Evolutionary conservation across 2,888 invertebrate genomes (phyloP), one percentile per base, ranked within the genome.

Genomic region (Punctoribates punctum): DNA sequence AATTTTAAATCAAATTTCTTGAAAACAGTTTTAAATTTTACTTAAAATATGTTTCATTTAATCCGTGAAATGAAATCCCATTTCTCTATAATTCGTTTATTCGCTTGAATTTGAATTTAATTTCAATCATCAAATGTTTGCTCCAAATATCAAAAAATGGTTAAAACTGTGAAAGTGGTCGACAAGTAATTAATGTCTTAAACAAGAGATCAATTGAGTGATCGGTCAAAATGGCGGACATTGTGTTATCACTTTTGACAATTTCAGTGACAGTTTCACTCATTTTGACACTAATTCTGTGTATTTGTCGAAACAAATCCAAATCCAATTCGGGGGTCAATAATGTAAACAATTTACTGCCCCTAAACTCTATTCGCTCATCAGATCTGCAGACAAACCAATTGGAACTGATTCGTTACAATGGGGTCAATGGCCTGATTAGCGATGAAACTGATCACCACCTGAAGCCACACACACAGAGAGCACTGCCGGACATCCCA

Each of bases 401-500:
- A 27, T 27, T 34, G 8, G 65, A 67, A n/a, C 65, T 67, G 17
- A 67, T 67, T 20, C 65, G 65, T 3, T 67, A 67, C 13, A 67
- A 67, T 38, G 65, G 65, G 15, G 20, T 11, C 65, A 67, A 29
- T 34, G 15, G 29, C 17, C 4, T 67, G 34, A 8, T 17, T 2
- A 38, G 4, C 20, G 65, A 67, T 38, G 65, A 67, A 13, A 4
- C 15, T 3, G 65, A 67, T n/a, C 25, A 20, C 11, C 65, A 67
- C 20, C 38, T 67, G 20, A 29, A 27, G 11, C 42, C 42, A 15
- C 65, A 67, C 27, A 67, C 29, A n/a, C 29, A 75, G 70, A 70
- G 75, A 46, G 75, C 75, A 1, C 51, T 75, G 11, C 75, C 75
- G 8, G 75, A 75, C 54, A 75, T 75, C 15, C 75, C 75, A 38